Evolutionary conservation across 2,797 vertebrate species (phyloP).

Genomic region (Tenualosa ilisha): DNA sequence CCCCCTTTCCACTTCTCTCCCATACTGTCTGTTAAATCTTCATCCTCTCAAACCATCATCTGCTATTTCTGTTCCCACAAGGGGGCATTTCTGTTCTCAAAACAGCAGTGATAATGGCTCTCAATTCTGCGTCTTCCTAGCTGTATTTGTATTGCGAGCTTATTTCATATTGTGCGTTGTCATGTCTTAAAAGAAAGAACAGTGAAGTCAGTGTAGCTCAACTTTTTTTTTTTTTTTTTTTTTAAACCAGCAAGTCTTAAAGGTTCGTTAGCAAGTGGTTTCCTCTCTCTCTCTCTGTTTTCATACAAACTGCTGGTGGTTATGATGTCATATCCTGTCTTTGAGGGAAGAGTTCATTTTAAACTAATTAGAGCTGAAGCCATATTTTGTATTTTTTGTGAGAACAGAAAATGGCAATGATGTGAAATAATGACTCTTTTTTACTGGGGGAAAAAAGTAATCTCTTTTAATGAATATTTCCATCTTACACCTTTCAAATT

Average conservation of each 20-base stretch:
- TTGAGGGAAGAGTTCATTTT: not conserved
- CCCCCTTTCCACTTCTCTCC: not conserved
- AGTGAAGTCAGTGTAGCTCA: not conserved
- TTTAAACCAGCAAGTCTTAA: not conserved
- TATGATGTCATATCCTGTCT: conserved; percentile 20
- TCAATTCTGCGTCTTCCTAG: not conserved
- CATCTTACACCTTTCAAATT: conserved; percentile 28
- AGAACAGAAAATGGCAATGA: conserved; percentile 50
- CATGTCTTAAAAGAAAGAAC: not conserved
- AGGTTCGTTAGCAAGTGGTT: not conserved
- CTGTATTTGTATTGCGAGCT: not conserved
- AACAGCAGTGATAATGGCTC: not conserved
- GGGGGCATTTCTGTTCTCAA: not conserved
- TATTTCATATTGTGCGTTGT: not conserved
- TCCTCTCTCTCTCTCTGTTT: conserved; percentile 26
- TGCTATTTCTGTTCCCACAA: conserved; percentile 26
- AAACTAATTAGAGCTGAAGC: conserved; percentile 23
- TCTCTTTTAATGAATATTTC: conserved; percentile 38
- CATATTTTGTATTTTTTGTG: conserved; percentile 47
- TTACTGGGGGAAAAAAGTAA: conserved; percentile 35
- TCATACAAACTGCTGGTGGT: not conserved
- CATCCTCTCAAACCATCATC: not conserved
- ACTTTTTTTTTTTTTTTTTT: not conserved
- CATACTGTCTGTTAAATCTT: not conserved
- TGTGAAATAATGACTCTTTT: conserved; percentile 14